A percentile compares a stretch with the other conserved stretches of the same genome.
Conservation (phyloP, 2,113 vertebrate genomes). For the Lonchura striata region DNA sequence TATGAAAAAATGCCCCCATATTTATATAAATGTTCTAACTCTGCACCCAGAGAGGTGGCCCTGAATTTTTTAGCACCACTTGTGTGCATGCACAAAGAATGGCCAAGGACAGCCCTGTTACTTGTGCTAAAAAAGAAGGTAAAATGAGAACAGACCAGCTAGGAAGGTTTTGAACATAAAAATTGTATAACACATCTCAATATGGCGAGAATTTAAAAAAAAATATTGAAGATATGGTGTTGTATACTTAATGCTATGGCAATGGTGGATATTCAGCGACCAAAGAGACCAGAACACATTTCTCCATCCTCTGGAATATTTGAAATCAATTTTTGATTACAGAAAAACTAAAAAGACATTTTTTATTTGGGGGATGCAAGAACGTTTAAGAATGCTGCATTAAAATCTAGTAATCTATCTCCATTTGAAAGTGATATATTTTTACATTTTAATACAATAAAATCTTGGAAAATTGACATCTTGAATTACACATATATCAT, state of each 20-base stretch:
- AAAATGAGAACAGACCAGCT: neutral
- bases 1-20: neutral
- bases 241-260: neutral
- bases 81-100: neutral
- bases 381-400: neutral
- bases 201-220: neutral
- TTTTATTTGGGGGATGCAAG: neutral
- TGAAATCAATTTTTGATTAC: neutral
- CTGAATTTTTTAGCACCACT: neutral
- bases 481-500: neutral
- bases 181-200: neutral
- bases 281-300: neutral
- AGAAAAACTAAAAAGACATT: neutral
- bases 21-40: neutral
- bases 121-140: neutral
- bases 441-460: neutral
- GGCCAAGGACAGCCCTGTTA: neutral
- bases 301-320: neutral
- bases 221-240: neutral
- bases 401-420: neutral
- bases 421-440: neutral
- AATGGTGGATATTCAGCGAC: neutral
- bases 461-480: neutral
- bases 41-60: fast-evolving
- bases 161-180: neutral